Percentiles rank a stretch among this genome's conserved stretches.
These are phyloP conservation scores for Episyrphus balteatus DNA, from an alignment of 1,140 invertebrate genomes.

Conservation along the genomic window DNA sequence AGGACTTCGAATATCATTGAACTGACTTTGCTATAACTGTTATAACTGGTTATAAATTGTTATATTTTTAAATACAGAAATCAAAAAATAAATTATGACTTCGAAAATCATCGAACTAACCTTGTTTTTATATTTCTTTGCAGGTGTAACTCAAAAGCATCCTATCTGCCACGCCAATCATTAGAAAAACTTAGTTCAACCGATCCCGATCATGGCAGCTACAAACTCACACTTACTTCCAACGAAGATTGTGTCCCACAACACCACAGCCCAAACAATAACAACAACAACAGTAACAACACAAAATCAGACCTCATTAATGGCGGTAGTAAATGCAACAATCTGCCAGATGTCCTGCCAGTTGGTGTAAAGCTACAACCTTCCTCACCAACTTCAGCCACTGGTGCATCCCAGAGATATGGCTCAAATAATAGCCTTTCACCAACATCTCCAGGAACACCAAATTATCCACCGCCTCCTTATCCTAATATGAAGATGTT, in stretches of 20 bases:
- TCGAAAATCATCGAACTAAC: background rate
- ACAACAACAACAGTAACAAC: conserved; percentile 14
- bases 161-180: conserved; percentile 59
- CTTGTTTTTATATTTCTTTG: conserved; percentile 23
- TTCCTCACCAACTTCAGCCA: conserved; percentile 16
- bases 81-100: too few relatives aligned
- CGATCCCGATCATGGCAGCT: conserved; percentile 60
- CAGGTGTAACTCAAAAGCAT: conserved; percentile 71
- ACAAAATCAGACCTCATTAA: conserved; percentile 6
- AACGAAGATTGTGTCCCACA: conserved; percentile 43
- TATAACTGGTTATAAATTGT: too few relatives aligned
- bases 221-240: conserved; percentile 63
- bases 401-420: conserved; percentile 21
- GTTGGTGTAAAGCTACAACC: conserved; percentile 38
- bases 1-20: too few relatives aligned
- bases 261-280: conserved; percentile 18
- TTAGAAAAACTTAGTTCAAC: conserved; percentile 45
- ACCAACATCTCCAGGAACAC: conserved; percentile 1
- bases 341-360: conserved; percentile 42
- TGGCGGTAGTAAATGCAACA: conserved; percentile 31
- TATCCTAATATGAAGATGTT: conserved; percentile 14
- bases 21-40: too few relatives aligned
- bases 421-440: conserved; percentile 31
- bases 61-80: too few relatives aligned
- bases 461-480: conserved; percentile 11